These are phyloP conservation scores for Hydrophis major DNA, from an alignment of 2,797 vertebrate genomes.

Conservation along the genomic window DNA sequence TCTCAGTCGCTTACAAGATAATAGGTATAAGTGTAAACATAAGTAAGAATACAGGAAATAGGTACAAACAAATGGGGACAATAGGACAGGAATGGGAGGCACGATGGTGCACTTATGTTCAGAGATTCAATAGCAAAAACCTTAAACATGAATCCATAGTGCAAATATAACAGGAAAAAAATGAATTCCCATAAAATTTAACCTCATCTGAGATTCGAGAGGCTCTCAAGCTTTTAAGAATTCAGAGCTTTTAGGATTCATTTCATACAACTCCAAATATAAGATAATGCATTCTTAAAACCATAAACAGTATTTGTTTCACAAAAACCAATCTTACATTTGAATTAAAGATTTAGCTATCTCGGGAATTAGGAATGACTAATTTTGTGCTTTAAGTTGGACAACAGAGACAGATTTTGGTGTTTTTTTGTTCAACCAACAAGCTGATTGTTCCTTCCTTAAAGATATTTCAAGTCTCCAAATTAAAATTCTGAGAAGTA, in stretches of 20 bases:
- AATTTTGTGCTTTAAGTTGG: rapidly evolving
- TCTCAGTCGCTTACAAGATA: too few relatives aligned
- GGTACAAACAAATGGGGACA: too few relatives aligned
- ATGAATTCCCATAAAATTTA: background rate
- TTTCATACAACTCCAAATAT: conserved; percentile 8
- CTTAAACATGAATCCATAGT: background rate
- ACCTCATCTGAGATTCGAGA: background rate
- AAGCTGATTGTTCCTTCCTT: background rate
- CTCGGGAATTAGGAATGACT: background rate
- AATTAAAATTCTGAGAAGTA: background rate
- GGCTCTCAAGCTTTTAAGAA: background rate
- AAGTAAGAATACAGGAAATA: too few relatives aligned
- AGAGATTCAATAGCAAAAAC: background rate
- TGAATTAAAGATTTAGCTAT: conserved; percentile 4
- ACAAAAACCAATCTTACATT: background rate
- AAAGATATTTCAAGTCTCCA: background rate
- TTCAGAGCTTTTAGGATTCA: background rate
- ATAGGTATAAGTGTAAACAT: too few relatives aligned
- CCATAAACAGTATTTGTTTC: background rate
- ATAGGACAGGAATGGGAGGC: too few relatives aligned
- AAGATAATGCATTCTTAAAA: background rate
- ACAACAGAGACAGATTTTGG: background rate
- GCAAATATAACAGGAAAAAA: background rate
- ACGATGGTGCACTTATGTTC: background rate
- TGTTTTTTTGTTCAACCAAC: background rate